phyloP scores from a whole-genome alignment of 1,140 invertebrate genomes.

The Aphaenogaster ashmeadi region DNA sequence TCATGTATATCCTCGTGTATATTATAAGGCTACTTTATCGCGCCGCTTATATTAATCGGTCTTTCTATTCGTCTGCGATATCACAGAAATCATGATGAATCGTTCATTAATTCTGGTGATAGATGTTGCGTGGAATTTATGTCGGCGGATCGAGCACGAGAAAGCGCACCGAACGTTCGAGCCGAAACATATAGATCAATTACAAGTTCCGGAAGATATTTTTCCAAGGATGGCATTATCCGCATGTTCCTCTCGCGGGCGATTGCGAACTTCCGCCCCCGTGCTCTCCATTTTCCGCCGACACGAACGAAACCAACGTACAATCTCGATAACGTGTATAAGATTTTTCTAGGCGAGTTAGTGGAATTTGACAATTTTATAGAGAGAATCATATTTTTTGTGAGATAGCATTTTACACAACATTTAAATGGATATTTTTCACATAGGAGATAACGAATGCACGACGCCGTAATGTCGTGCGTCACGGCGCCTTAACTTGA shows the following conservation, averaged over 20 bases:
- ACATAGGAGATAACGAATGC: conserved; percentile 71
- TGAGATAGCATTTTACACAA: conserved; percentile 81
- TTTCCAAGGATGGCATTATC: conserved; percentile 53
- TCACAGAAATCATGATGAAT: conserved; percentile 62
- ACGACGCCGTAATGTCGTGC: conserved; percentile 47
- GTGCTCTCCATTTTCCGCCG: conserved; percentile 10
- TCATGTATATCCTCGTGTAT: conserved; percentile 17
- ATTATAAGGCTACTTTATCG: conserved; percentile 29
- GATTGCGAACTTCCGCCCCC: conserved; percentile 16
- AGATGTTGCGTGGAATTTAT: conserved; percentile 23
- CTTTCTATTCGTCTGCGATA: conserved; percentile 65
- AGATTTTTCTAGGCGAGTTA: conserved; percentile 71
- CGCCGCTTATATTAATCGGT: conserved; percentile 44
- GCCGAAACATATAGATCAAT: conserved; percentile 46
- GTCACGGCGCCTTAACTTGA: conserved; percentile 60
- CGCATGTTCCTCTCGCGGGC: conserved; percentile 40
- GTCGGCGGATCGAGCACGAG: conserved; percentile 12
- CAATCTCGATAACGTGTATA: conserved; percentile 58
- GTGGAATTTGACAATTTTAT: conserved; percentile 80
- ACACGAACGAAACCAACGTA: conserved; percentile 47
- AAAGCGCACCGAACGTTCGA: conserved; percentile 5
- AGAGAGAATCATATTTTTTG: conserved; percentile 85
- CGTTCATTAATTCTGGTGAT: conserved; percentile 60
- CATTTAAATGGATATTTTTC: conserved; percentile 80
- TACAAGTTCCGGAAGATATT: conserved; percentile 33